Evolutionary conservation across 2,888 invertebrate genomes (phyloP), one percentile per base, ranked within the genome.

Genomic region (Timema podura): DNA sequence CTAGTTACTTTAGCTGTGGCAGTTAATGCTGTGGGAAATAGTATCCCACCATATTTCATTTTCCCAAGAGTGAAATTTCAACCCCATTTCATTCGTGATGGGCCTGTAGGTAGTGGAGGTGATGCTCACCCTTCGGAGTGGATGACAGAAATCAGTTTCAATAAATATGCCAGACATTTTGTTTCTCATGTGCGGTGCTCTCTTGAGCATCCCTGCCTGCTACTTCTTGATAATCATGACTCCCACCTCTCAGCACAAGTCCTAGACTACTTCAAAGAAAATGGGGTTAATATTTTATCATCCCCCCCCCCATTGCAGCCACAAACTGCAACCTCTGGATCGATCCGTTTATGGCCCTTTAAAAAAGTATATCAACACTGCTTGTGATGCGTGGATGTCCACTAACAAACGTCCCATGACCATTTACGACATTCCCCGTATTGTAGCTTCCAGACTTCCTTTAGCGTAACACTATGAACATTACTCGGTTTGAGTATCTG

Each of bases 1-100:
- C 64, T 73, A 7, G 70, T 76, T 5, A 76, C 75, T 9, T 67
- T 76, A 49, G 73, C 74, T 0, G 48, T 75, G 5, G 73, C 73
- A 13, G 74, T 61, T 61, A 61, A 61, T 15, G 61, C 30, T 61
- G 61, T 61, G 61, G 61, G 61, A 61, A 61, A 61, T 13, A 15
- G 61, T 45, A 61, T 15, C 45, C 61, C 61, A 6, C 61, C 61
- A 6, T 61, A 44, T 15, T 61, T 61, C 13, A 30, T 1, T 61
- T 61, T 16, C 44, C 13, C 16, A 7, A 1, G 16, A 16, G 61
- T 61, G 0, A 61, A 61, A 61, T 61, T 44, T 61, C 16, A 61
- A 13, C 30, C 61, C 11, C 61, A 6, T 7, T 61, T 61, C 61
- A 8, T 61, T 16, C 61, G 61, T 30, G 61, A 30, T 61, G 61